These are phyloP conservation scores for Meloe dianella DNA, from an alignment of 2,888 invertebrate species.

Conservation along the genomic window DNA sequence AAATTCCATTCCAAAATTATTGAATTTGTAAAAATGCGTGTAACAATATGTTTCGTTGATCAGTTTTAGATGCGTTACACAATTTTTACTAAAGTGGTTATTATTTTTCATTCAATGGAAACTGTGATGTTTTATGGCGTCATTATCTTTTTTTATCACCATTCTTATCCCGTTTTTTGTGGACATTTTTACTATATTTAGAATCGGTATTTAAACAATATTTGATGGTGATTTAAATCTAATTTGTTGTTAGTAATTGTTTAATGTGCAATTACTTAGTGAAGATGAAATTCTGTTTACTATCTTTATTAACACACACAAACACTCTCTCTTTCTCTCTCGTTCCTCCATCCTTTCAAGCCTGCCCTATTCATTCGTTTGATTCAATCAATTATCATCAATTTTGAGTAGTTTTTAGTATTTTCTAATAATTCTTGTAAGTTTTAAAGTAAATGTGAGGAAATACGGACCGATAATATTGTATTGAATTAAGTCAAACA, in stretches of 20 bases:
- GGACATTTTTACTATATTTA: background rate
- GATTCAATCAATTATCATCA: background rate
- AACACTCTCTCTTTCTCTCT: background rate
- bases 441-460: conserved; percentile 4
- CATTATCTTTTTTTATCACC: background rate
- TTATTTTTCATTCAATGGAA: conserved; percentile 17
- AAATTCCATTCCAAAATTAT: conserved; percentile 34
- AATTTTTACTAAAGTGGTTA: background rate
- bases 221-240: background rate
- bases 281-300: conserved; percentile 4
- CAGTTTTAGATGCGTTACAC: background rate
- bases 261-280: conserved; percentile 43
- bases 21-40: too few relatives aligned
- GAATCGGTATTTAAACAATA: background rate
- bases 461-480: background rate
- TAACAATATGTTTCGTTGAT: background rate
- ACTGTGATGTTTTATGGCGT: conserved; percentile 27
- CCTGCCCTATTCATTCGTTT: background rate
- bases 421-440: conserved; percentile 11
- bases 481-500: background rate
- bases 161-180: background rate
- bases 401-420: conserved; percentile 7
- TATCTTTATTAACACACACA: background rate
- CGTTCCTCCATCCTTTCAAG: too few relatives aligned
- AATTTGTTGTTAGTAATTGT: conserved; percentile 39